Conservation (phyloP, 2,113 vertebrate species). For the Blennius ocellaris region DNA sequence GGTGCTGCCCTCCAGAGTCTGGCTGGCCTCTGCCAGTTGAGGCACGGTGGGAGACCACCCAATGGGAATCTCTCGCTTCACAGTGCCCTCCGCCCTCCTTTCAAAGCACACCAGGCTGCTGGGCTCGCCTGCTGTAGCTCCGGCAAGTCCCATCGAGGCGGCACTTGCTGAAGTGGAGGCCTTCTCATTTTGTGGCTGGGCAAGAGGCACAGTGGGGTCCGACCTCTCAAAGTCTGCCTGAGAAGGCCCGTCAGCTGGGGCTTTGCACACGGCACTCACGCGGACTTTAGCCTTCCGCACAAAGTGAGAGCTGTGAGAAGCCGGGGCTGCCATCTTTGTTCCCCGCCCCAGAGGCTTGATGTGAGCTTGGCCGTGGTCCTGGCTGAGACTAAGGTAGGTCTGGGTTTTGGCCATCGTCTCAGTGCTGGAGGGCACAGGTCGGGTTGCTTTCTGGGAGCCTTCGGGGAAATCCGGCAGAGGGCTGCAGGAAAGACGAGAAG, state of each 20-base stretch:
- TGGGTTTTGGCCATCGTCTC: slow-evolving; percentile 92
- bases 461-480: slow-evolving; percentile 88
- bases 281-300: slow-evolving; percentile 97
- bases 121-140: slow-evolving; percentile 59
- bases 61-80: slow-evolving; percentile 50
- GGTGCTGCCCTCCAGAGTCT: slow-evolving; percentile 64
- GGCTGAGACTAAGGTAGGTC: slow-evolving; percentile 81
- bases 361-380: slow-evolving; percentile 73
- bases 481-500: slow-evolving; percentile 83
- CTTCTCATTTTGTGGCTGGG: slow-evolving; percentile 70
- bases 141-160: slow-evolving; percentile 42
- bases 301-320: slow-evolving; percentile 89
- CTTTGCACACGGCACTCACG: slow-evolving; percentile 83
- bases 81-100: slow-evolving; percentile 80
- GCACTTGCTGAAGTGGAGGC: slow-evolving; percentile 71
- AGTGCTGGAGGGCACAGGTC: slow-evolving; percentile 90
- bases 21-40: slow-evolving; percentile 70
- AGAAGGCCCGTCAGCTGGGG: slow-evolving; percentile 49
- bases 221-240: slow-evolving; percentile 56
- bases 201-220: slow-evolving; percentile 48
- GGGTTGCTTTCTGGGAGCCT: slow-evolving; percentile 90
- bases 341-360: slow-evolving; percentile 48
- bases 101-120: slow-evolving; percentile 60
- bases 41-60: slow-evolving; percentile 67
- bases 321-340: slow-evolving; percentile 50